Evolutionary conservation across 2,888 invertebrate species (phyloP), one percentile per base, ranked within the genome.

Genomic region (Drosophila anomalata): DNA sequence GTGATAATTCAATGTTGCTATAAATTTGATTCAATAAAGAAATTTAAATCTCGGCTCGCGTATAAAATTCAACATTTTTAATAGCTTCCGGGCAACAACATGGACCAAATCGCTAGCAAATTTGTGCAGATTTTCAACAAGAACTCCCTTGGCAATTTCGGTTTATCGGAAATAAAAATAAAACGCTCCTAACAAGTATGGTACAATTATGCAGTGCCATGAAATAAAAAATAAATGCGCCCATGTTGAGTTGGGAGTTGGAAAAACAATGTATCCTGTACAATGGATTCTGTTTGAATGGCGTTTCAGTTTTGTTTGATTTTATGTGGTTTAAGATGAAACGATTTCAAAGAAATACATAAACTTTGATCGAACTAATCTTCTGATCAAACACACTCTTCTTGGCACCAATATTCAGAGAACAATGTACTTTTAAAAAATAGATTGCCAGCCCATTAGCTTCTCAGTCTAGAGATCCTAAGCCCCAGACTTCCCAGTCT

Each of bases 391-490:
- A 70, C 62, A 61, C 29, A 46, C 54, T 39, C 48, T 55, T n/a
- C 24, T 50, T 41, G 54, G 61, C 69, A 61, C 69, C 61, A 70
- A 70, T 70, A 70, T 69, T 31, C 50, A 26, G 22, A 44, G 62
- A 61, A 70, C 71, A 70, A 70, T 70, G 62, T 55, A 55, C 62
- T 61, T 70, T 51, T 70, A 61, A 70, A 70, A 70, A 70, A 70
- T 70, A 70, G 69, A 70, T 70, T 70, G 69, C 70, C 70, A 62
- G 51, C 51, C 70, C 69, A 70, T 70, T 70, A 70, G 62, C 70
- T 70, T 70, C 55, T 47, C 54, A 52, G 33, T 39, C 1, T 20
- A 14, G 14, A 39, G 26, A 20, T 36, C 29, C 51, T 61, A 50
- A 50, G 24, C 26, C 44, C 50, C 46, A 46, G 59, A 69, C 51